phyloP scores from a whole-genome alignment of 1,140 invertebrate species.

The Scylla paramamosain region DNA sequence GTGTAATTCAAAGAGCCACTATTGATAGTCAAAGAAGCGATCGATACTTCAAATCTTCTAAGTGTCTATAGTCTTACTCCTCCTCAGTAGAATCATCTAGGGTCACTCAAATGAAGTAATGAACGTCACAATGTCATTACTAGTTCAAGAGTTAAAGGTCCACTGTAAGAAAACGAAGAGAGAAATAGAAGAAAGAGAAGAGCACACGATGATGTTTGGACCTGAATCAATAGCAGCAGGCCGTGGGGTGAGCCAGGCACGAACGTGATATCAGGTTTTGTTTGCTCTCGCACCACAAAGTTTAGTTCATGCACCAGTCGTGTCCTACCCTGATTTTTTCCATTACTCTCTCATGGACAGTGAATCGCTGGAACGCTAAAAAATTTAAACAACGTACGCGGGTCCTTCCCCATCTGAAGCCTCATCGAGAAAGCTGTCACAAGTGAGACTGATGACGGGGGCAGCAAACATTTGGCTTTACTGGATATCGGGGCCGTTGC shows the following conservation, averaged over 20 bases:
- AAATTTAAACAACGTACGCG: not conserved
- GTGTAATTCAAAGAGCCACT: too few relatives aligned
- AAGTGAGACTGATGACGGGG: not conserved
- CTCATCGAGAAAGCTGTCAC: constrained; percentile 3
- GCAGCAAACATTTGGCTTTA: not conserved
- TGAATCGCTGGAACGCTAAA: not conserved
- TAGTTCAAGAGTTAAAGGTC: too few relatives aligned
- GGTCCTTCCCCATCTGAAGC: not conserved
- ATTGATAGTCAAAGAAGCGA: too few relatives aligned
- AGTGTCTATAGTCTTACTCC: too few relatives aligned
- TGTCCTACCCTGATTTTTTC: not conserved
- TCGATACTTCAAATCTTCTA: too few relatives aligned
- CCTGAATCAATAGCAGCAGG: not conserved
- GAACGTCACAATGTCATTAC: too few relatives aligned
- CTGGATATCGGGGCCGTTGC: not conserved
- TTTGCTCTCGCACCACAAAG: not conserved
- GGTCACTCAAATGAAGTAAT: too few relatives aligned
- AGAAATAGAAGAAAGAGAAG: not conserved
- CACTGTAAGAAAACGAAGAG: not conserved
- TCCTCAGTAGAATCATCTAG: too few relatives aligned
- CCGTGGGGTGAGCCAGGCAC: not conserved
- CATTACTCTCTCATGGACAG: not conserved
- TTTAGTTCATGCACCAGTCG: not conserved
- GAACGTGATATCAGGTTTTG: constrained; percentile 13
- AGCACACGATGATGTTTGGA: not conserved